Evolutionary conservation across 2,797 vertebrate species (phyloP), one percentile per base, ranked within the genome.

Genomic region (Rhinella marina): DNA sequence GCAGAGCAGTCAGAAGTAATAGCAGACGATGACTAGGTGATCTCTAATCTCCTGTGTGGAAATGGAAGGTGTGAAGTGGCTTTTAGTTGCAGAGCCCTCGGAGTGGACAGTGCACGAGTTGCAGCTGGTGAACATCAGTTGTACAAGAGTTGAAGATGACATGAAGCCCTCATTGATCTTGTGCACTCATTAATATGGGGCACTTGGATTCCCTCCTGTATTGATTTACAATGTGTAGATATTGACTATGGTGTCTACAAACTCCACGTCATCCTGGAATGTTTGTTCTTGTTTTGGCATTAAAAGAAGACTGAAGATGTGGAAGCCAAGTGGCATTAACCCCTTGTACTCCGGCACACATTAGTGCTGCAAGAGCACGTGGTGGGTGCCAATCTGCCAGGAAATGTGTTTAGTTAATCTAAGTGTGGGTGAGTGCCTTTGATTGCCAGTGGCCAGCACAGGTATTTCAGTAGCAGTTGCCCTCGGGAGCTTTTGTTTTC

Each of bases 401-500:
- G 29, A 21, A 48, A 25, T 66, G 70, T 41, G 70, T 21, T 21
- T 21, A 8, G 17, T 41, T 73, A 73, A 10, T 29, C 70, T 32
- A 41, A 9, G 68, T 48, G 17, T 72, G 70, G 70, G 17, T 3
- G 23, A 21, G 10, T 23, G 32, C 72, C 41, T 75, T 6, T n/a
- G 41, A 1, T 4, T 32, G 68, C 17, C 66, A 29, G 62, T 66
- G 66, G 25, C 27, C 27, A 68, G 25, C 9, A 72, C 27, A 72
- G 1, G n/a, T 10, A 66, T 66, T 66, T 25, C 62, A 66, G 76
- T 16, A n/a, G 41, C 61, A n/a, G 29, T 64, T n/a, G 59, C 23
- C 64, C 25, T 10, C 79, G 50, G 32, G 86, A 88, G 75, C 73
- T 57, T 57, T 41, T 62, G 70, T 84, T 81, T 86, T 86, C 90